phyloP scores from a whole-genome alignment of 2,113 vertebrate genomes.

The Chloroceryle aenea region DNA sequence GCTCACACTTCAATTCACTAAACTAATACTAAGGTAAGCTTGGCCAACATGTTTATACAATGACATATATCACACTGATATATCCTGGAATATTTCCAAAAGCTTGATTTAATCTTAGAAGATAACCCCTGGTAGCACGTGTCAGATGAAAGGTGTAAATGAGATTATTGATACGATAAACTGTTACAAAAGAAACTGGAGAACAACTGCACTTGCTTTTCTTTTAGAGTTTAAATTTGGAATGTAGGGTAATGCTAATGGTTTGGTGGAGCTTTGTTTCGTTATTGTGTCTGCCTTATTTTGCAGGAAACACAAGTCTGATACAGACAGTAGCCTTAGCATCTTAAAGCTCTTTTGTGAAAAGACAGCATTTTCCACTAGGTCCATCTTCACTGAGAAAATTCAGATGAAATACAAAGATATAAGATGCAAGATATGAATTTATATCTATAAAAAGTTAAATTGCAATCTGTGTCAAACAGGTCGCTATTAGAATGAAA shows the following conservation, averaged over 20 bases:
- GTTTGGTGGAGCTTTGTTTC: background rate
- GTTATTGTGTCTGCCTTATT: background rate
- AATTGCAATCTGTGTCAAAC: background rate
- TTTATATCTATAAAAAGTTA: background rate
- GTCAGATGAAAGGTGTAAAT: background rate
- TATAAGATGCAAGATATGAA: background rate
- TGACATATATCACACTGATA: background rate
- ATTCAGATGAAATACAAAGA: background rate
- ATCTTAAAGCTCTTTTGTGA: background rate
- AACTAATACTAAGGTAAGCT: background rate
- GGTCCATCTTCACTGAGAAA: background rate
- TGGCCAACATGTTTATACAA: background rate
- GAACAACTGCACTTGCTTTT: background rate
- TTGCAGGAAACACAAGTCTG: background rate
- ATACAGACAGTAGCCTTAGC: background rate
- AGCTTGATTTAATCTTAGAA: background rate
- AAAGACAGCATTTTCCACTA: background rate
- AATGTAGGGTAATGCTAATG: background rate
- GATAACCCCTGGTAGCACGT: conserved; percentile 2
- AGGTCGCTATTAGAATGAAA: background rate
- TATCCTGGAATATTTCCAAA: background rate
- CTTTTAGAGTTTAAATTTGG: background rate
- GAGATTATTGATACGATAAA: conserved; percentile 26
- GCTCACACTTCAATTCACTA: background rate
- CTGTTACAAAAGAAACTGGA: background rate